Percentiles rank a stretch among this genome's conserved stretches.
Evolutionary conservation across 2,797 vertebrate genomes (phyloP).

Genomic region (Parambassis ranga): DNA sequence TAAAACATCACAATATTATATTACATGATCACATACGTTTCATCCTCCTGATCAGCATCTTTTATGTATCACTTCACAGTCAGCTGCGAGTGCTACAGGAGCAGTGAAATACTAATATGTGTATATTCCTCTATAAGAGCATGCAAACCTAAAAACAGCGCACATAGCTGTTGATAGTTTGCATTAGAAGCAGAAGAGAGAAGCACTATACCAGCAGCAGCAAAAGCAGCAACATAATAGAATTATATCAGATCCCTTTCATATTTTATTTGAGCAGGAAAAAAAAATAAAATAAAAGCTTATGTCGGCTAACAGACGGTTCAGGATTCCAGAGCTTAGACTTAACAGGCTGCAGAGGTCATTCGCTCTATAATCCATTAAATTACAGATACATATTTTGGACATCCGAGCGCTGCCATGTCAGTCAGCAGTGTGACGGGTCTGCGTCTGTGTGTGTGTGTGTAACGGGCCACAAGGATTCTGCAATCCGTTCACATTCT

Average conservation of each 20-base stretch:
- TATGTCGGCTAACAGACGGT: conserved; percentile 63
- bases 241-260: conserved; percentile 60
- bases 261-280: conserved; percentile 36
- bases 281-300: conserved; percentile 48
- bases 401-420: conserved; percentile 7
- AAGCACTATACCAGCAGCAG: not conserved
- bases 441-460: not conserved
- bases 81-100: not conserved
- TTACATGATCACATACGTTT: not conserved
- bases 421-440: not conserved
- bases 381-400: conserved; percentile 60
- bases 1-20: not conserved
- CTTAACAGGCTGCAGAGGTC: conserved; percentile 59
- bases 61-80: not conserved
- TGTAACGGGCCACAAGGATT: not conserved
- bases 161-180: not conserved
- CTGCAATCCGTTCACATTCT: conserved; percentile 32
- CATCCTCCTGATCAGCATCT: not conserved
- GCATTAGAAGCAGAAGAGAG: not conserved
- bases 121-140: too few species aligned
- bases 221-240: conserved; percentile 25
- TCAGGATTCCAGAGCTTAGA: conserved; percentile 62
- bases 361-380: conserved; percentile 50
- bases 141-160: too few species aligned
- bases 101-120: not conserved